Evolutionary conservation across 2,888 invertebrate species (phyloP).

Genomic region (Drosophila buzzatii): DNA sequence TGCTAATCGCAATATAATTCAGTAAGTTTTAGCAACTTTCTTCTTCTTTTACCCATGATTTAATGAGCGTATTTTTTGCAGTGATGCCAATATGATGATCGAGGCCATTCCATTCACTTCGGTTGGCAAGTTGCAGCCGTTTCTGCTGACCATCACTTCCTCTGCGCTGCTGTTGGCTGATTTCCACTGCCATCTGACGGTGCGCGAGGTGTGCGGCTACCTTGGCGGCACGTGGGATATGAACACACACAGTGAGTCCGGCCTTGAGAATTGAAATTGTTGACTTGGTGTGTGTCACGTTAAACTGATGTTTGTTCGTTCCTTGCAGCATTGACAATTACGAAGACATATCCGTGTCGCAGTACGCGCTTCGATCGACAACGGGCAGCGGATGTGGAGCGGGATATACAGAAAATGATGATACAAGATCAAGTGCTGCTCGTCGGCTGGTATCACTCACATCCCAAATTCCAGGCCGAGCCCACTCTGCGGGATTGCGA

Average conservation of each 20-base stretch:
- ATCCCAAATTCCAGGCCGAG: slow-evolving; percentile 94
- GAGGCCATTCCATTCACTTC: slow-evolving; percentile 95
- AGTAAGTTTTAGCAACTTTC: slow-evolving; percentile 86
- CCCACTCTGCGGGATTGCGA: slow-evolving; percentile 96
- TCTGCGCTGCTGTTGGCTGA: slow-evolving; percentile 95
- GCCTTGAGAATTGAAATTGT: slow-evolving; percentile 20
- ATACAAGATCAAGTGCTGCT: slow-evolving; percentile 92
- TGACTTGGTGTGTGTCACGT: too few relatives aligned
- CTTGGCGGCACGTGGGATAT: slow-evolving; percentile 98
- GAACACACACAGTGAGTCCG: slow-evolving; percentile 94
- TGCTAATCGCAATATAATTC: slow-evolving; percentile 90
- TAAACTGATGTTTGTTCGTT: slow-evolving; percentile 6
- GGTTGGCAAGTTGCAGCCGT: slow-evolving; percentile 96
- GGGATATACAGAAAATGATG: slow-evolving; percentile 93
- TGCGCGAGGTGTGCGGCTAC: slow-evolving; percentile 97
- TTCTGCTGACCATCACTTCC: slow-evolving; percentile 93
- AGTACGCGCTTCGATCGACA: slow-evolving; percentile 92
- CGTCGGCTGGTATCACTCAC: slow-evolving; percentile 98
- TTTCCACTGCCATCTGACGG: slow-evolving; percentile 97
- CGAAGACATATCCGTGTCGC: slow-evolving; percentile 95
- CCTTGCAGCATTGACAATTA: slow-evolving; percentile 91
- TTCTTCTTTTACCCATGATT: neutral
- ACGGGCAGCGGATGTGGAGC: slow-evolving; percentile 91
- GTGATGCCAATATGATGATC: slow-evolving; percentile 95
- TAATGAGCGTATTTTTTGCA: slow-evolving; percentile 79